Evolutionary conservation across 1,140 invertebrate genomes (phyloP), one percentile per base, ranked within the genome.

Genomic region (Achroia grisella): DNA sequence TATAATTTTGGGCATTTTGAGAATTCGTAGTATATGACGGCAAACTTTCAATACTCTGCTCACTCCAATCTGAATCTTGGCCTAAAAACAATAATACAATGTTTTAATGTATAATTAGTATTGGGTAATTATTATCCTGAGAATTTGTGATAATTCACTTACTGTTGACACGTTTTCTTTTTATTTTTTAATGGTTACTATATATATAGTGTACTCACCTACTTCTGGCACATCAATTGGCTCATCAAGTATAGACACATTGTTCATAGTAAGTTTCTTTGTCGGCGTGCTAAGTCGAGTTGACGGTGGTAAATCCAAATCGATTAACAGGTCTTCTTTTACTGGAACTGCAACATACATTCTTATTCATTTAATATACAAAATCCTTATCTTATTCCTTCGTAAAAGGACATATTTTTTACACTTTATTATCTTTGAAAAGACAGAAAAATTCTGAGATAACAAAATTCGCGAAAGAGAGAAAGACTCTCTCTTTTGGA

Each of bases 201-300:
- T n/a, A n/a, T n/a, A n/a, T n/a, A n/a, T n/a, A n/a, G n/a, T 31
- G 28, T 30, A 58, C 64, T 71, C 44, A 83, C 79, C 59, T 23
- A 76, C 39, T 70, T 86, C 71, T 4, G 89, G 89, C 32, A 90
- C 87, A 66, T 94, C 92, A 33, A 94, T 94, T 0, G 93, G 93
- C 50, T 93, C 91, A 66, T 94, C 93, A 0, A 94, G 75, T 48
- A 95, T 87, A 30, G 92, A 93, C 2, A 92, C 73, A 48, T 91
- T 91, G 9, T 53, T 56, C 13, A 90, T 90, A 5, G 90, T 65
- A 12, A 89, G 75, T 40, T 87, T 89, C 57, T 91, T 90, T 10
- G 56, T 56, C 33, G 72, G 59, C 49, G 84, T 83, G 43, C 52
- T 87, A 53, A 62, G 57, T 37, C 68, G 66, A 0, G 71, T 82